These are phyloP conservation scores for Montipora capricornis DNA, from an alignment of 64 coral and sea anemone species.

Conservation along the genomic window DNA sequence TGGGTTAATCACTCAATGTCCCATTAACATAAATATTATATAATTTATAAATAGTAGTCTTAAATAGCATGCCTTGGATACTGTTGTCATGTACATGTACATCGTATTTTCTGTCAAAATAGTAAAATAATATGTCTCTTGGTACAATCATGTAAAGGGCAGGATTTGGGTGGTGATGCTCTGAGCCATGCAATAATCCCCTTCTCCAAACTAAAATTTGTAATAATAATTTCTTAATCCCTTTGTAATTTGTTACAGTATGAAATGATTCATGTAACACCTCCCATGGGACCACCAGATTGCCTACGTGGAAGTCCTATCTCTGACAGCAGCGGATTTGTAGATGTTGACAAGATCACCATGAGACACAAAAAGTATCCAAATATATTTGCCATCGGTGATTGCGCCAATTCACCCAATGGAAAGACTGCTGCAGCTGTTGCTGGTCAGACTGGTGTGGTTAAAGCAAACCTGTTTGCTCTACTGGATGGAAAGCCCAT, in stretches of 20 bases:
- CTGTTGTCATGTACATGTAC: no score
- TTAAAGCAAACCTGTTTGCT: constrained; percentile 87
- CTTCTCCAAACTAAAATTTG: not conserved
- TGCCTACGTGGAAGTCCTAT: constrained; percentile 73
- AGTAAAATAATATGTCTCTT: no score
- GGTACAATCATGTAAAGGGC: no score
- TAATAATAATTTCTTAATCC: not conserved
- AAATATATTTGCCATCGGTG: constrained; percentile 97
- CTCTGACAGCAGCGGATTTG: constrained; percentile 88
- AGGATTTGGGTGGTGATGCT: no score
- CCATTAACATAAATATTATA: no score
- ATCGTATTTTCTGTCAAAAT: no score
- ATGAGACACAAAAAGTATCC: constrained; percentile 89
- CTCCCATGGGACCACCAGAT: constrained; percentile 89
- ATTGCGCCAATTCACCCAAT: constrained; percentile 96
- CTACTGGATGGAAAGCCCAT: constrained; percentile 79
- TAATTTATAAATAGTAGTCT: no score
- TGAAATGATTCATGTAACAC: constrained; percentile 94
- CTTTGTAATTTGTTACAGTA: constrained; percentile 62
- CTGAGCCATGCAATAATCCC: not conserved
- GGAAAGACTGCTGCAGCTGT: constrained; percentile 98
- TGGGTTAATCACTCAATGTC: no score
- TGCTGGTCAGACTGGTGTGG: constrained; percentile 92
- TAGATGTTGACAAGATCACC: constrained; percentile 93
- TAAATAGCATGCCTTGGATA: no score